A percentile compares a stretch with the other conserved stretches of the same genome.
phyloP scores from a whole-genome alignment of 2,797 vertebrate genomes.

The Propithecus perrieri region DNA sequence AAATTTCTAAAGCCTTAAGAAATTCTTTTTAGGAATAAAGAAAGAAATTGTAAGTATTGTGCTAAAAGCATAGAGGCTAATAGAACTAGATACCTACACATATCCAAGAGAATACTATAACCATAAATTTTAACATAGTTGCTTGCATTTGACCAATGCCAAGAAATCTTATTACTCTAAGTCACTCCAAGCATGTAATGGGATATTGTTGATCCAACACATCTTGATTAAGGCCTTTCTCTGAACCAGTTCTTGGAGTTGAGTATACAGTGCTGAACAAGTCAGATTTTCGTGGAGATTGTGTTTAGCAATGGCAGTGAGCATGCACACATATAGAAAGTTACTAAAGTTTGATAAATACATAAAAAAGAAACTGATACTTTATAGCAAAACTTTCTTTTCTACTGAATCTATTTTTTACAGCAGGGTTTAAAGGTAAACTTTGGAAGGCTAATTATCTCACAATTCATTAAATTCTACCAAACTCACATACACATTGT shows the following conservation, averaged over 20 bases:
- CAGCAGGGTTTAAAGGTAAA: background rate
- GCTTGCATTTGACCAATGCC: background rate
- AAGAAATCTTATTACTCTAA: background rate
- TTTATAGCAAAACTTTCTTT: background rate
- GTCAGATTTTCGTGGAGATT: background rate
- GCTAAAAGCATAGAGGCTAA: background rate
- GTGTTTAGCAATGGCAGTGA: background rate
- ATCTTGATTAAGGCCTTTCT: background rate
- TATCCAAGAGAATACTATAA: background rate
- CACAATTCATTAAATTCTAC: conserved; percentile 3
- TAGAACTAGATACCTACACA: background rate
- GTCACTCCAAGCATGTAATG: background rate
- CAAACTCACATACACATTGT: background rate
- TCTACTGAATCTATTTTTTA: background rate
- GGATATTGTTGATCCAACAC: background rate
- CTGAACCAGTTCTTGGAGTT: background rate
- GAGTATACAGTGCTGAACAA: background rate
- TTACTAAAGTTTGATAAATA: background rate
- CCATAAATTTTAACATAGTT: background rate
- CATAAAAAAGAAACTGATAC: background rate
- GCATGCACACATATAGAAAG: background rate
- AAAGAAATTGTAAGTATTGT: background rate
- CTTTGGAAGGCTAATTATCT: background rate
- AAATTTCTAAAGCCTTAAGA: background rate
- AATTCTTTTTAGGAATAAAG: background rate